A percentile compares a stretch with the other conserved stretches of the same genome.
These are phyloP conservation scores for Neomorphus geoffroyi DNA, from an alignment of 2,797 vertebrate genomes.

Conservation along the genomic window DNA sequence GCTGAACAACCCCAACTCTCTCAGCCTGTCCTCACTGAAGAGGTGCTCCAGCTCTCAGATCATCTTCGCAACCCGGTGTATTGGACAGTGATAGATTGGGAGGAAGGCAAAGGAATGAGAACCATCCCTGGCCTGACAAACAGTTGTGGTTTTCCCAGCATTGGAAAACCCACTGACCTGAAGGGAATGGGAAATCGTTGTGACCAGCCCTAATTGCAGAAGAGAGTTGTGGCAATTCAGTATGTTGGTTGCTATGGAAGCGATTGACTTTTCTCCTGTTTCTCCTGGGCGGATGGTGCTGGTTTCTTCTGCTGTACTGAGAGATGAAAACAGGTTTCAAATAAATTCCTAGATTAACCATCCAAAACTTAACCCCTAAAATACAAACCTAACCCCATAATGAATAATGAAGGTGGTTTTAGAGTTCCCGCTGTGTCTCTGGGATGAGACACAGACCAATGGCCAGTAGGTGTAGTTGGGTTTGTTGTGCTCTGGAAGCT, in stretches of 20 bases:
- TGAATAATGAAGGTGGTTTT: accelerated
- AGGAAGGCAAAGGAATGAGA: neutral
- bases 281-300: neutral
- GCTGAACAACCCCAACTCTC: no score
- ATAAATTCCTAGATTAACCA: neutral
- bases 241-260: neutral
- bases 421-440: neutral
- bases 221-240: neutral
- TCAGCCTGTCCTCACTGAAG: no score
- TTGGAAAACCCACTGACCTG: constrained; percentile 30
- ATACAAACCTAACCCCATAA: no score
- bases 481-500: neutral
- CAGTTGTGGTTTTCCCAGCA: neutral
- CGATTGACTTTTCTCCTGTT: accelerated
- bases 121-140: neutral
- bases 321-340: neutral
- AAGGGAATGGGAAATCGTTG: constrained; percentile 44
- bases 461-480: accelerated
- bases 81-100: neutral
- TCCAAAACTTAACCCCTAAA: neutral
- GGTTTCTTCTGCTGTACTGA: neutral
- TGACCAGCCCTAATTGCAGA: neutral
- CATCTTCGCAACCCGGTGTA: no score
- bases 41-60: no score
- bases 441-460: neutral